Conservation (phyloP, 2,888 invertebrate species). For the Stenichneumon culpator region DNA sequence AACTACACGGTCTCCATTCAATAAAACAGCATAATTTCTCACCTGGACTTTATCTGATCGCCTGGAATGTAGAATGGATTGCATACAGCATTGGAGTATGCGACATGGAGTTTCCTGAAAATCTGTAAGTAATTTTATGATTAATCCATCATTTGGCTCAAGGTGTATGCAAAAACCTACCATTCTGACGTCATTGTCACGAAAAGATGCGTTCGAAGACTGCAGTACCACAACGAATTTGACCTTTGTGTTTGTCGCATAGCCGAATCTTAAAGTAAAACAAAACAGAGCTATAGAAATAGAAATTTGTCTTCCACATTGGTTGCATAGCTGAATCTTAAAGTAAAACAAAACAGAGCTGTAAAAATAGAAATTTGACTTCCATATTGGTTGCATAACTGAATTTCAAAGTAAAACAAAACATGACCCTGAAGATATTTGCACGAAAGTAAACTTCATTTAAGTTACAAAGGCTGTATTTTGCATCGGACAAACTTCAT, state of each 20-base stretch:
- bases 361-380: constrained; percentile 90
- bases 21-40: constrained; percentile 82
- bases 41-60: constrained; percentile 95
- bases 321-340: constrained; percentile 97
- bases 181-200: constrained; percentile 97
- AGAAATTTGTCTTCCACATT: constrained; percentile 96
- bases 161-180: constrained; percentile 85
- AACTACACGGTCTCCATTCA: background rate
- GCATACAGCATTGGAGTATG: constrained; percentile 97
- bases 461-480: too few relatives aligned
- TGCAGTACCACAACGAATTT: constrained; percentile 97
- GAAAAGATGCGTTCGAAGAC: constrained; percentile 93
- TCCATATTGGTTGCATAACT: constrained; percentile 98
- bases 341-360: constrained; percentile 67
- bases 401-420: constrained; percentile 87
- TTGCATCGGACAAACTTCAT: too few relatives aligned
- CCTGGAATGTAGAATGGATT: constrained; percentile 99
- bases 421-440: background rate
- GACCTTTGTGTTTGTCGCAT: constrained; percentile 98
- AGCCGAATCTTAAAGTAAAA: constrained; percentile 91
- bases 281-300: background rate
- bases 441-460: background rate
- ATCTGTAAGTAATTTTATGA: constrained; percentile 86
- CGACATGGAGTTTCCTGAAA: constrained; percentile 95
- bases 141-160: background rate